Percentiles rank a stretch among this genome's conserved stretches.
These are phyloP conservation scores for Oreochromis spilurus DNA, from an alignment of 2,113 vertebrate species.

Conservation along the genomic window DNA sequence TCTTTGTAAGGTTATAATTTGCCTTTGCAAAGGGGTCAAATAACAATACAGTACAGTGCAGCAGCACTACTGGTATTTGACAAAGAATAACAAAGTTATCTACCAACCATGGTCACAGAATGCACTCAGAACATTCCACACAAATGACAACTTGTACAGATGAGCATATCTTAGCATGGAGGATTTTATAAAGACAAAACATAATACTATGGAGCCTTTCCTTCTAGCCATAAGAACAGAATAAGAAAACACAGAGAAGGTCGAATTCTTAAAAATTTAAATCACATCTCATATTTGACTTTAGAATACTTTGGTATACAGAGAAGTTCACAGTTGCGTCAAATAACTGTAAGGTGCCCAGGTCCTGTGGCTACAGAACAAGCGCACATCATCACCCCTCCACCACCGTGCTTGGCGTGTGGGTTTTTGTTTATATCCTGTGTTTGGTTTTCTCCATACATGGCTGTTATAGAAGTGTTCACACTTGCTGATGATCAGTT, in stretches of 20 bases:
- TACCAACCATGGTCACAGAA: background rate
- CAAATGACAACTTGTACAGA: background rate
- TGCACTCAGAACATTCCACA: background rate
- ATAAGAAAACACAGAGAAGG: background rate
- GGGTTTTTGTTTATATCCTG: background rate
- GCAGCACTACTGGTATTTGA: background rate
- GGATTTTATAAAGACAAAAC: background rate
- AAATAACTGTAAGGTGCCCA: background rate
- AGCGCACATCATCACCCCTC: accelerated
- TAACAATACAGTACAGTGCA: background rate
- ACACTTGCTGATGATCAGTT: background rate
- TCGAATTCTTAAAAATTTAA: background rate
- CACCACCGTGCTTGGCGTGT: accelerated
- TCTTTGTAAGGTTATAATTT: background rate
- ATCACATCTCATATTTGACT: background rate
- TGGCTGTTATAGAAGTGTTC: accelerated
- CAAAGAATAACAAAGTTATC: background rate
- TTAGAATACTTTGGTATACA: background rate
- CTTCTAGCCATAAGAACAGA: background rate
- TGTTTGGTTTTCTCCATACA: background rate
- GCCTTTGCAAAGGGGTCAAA: background rate
- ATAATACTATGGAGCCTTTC: accelerated
- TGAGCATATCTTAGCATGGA: background rate
- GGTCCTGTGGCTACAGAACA: background rate
- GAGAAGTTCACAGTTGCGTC: accelerated